Evolutionary conservation across 2,113 vertebrate genomes (phyloP), one percentile per base, ranked within the genome.

Genomic region (Proterorhinus semilunaris): DNA sequence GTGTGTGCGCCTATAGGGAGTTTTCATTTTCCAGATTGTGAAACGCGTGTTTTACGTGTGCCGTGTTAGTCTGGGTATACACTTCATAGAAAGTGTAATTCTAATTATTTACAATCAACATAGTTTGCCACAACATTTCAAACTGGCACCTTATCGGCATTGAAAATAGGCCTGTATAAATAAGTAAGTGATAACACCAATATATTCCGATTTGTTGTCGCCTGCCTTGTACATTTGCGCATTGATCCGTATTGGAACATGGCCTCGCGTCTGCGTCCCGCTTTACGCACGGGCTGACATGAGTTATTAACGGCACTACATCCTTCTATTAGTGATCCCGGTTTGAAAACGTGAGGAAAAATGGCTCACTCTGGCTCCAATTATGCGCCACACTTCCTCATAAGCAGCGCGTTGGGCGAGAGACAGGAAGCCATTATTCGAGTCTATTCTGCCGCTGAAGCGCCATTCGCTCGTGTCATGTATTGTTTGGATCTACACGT

Each of bases 401-500:
- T 15, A 52, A 61, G 66, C 70, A 71, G 68, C 73, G 16, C 7
- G 49, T 50, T 55, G n/a, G 47, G 68, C 74, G 48, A 44, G 48
- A 67, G 65, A 69, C 62, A 67, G 68, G 65, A 76, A 79, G 62
- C 62, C 21, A 74, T 83, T 68, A 66, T 67, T 80, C 67, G 62
- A 36, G 53, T 57, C 49, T 58, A 11, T 78, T 63, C 43, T 74
- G 45, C 50, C 52, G 27, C 50, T 58, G 27, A 45, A 36, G 5
- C 11, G 13, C 59, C 47, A 52, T 43, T 11, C 42, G 59, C 36
- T 53, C 0, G 10, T 10, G 9, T 46, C 45, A 13, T 10, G 44
- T 36, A 0, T 47, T 58, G 55, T 70, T 62, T 53, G 42, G 15
- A 71, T 69, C 59, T 58, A 43, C 66, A 47, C 59, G 15, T 7